A percentile compares a stretch with the other conserved stretches of the same genome.
Conservation (phyloP, 2,113 vertebrate species). For the Fregetta grallaria region DNA sequence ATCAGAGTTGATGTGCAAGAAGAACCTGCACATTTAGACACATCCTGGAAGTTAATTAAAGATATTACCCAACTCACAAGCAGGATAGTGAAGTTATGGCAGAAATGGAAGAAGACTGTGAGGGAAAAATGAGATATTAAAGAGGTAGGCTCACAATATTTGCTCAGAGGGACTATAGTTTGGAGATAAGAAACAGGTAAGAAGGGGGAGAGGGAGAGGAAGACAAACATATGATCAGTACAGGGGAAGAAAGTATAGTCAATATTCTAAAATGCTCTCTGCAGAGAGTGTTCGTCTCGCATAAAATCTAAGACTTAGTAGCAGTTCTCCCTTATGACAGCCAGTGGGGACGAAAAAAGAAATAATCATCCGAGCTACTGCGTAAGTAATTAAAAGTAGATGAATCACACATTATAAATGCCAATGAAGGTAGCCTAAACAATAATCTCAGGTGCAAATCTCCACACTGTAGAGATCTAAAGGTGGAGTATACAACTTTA, state of each 20-base stretch:
- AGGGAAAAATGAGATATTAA: not conserved
- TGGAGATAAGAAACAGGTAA: not conserved
- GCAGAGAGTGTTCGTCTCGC: not conserved
- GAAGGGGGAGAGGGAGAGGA: too few species aligned
- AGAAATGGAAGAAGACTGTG: not conserved
- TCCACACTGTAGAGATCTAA: not conserved
- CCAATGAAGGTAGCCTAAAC: not conserved
- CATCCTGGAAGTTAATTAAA: not conserved
- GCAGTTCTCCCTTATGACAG: not conserved
- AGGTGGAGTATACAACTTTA: not conserved
- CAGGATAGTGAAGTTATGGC: not conserved
- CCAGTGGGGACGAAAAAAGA: not conserved
- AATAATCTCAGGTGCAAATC: not conserved
- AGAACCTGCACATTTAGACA: not conserved
- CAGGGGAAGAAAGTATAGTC: not conserved
- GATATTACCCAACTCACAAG: not conserved
- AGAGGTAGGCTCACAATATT: not conserved
- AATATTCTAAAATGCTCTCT: not conserved
- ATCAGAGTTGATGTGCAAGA: not conserved
- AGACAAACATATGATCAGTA: not conserved
- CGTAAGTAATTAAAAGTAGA: not conserved
- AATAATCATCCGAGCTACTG: not conserved
- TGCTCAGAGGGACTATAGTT: not conserved
- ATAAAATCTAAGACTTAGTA: not conserved
- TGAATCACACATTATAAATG: not conserved